Conservation (phyloP, 2,797 vertebrate genomes). For the Spondyliosoma cantharus region DNA sequence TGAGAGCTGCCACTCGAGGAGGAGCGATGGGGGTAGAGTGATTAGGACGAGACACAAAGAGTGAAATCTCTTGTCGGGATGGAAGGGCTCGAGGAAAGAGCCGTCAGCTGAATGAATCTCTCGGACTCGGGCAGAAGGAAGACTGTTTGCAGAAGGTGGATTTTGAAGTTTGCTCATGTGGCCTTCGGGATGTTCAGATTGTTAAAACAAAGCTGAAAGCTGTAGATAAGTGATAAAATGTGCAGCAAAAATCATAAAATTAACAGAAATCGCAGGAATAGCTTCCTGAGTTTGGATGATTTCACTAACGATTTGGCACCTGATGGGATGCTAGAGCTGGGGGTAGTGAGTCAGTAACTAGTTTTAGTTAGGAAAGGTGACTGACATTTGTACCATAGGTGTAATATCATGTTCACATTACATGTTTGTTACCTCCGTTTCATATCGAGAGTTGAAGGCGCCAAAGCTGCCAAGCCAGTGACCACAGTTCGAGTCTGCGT, state of each 20-base stretch:
- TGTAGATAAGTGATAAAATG: neutral
- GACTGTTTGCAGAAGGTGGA: neutral
- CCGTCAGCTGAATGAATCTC: conserved; percentile 35
- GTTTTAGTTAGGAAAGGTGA: too few relatives aligned
- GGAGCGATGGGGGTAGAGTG: conserved; percentile 54
- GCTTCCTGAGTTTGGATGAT: neutral
- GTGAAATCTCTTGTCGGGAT: conserved; percentile 45
- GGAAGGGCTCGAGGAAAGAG: conserved; percentile 27
- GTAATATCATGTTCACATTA: too few relatives aligned
- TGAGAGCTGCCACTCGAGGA: conserved; percentile 79
- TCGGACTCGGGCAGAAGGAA: neutral
- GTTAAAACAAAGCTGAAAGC: neutral
- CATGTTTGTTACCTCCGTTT: too few relatives aligned
- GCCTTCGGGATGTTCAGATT: neutral
- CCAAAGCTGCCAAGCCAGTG: too few relatives aligned
- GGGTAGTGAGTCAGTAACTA: too few relatives aligned
- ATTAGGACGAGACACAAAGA: conserved; percentile 67
- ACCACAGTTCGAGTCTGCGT: too few relatives aligned
- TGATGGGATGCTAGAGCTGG: neutral
- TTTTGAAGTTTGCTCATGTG: neutral
- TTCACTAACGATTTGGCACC: neutral
- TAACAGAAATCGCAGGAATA: neutral
- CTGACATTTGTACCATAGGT: too few relatives aligned
- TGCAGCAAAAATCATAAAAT: neutral
- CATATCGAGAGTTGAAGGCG: too few relatives aligned